Evolutionary conservation across 2,113 vertebrate species (phyloP).

Genomic region (Tiliqua scincoides): DNA sequence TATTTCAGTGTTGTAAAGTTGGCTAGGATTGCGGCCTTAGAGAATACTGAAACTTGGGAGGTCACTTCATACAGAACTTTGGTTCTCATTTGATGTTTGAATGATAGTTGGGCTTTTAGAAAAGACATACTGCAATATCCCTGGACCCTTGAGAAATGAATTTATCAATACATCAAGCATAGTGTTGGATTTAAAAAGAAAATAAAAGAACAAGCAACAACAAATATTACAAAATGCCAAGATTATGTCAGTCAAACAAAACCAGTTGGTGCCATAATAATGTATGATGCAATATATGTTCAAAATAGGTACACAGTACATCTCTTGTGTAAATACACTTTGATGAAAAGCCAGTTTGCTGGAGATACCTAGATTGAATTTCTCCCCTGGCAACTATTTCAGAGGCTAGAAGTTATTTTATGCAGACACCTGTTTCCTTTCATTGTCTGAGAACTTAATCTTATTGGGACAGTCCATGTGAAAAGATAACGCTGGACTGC

Average conservation of each 20-base stretch:
- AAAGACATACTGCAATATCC: slow-evolving; percentile 56
- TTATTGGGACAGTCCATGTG: slow-evolving; percentile 53
- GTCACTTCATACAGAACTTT: slow-evolving; percentile 51
- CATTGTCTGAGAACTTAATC: slow-evolving; percentile 67
- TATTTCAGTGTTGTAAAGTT: too few species aligned
- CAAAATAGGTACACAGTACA: slow-evolving; percentile 70
- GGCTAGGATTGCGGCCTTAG: too few species aligned
- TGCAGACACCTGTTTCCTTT: slow-evolving; percentile 85
- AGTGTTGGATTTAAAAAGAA: slow-evolving; percentile 50
- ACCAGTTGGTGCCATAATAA: slow-evolving; percentile 71
- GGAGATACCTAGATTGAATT: slow-evolving; percentile 84
- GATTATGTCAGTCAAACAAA: slow-evolving; percentile 73
- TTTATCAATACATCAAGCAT: slow-evolving; percentile 75
- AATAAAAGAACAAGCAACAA: not conserved
- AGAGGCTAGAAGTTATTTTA: slow-evolving; percentile 75
- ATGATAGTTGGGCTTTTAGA: slow-evolving; percentile 42
- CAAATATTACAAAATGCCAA: slow-evolving; percentile 75
- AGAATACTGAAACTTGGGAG: slow-evolving; percentile 58
- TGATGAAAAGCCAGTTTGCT: slow-evolving; percentile 79
- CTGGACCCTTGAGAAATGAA: slow-evolving; percentile 57
- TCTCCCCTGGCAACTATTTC: slow-evolving; percentile 82
- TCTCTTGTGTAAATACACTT: slow-evolving; percentile 63
- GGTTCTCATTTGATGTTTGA: slow-evolving; percentile 53
- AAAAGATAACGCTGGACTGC: slow-evolving; percentile 67
- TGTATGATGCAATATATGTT: slow-evolving; percentile 69